These are phyloP conservation scores for Lordiphosa mommai DNA, from an alignment of 1,140 invertebrate genomes.

Conservation along the genomic window DNA sequence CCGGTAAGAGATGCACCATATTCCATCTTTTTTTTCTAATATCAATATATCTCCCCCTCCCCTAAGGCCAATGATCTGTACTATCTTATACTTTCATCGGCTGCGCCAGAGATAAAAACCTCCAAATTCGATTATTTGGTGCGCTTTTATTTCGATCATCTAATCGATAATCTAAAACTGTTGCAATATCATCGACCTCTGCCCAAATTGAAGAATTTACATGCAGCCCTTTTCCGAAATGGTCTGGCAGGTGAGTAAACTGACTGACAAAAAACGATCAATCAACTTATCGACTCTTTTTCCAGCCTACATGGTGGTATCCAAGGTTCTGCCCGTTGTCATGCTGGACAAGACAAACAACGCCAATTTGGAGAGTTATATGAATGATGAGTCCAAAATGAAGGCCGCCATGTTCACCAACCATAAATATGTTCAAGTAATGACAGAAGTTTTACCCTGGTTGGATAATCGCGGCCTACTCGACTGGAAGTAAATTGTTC, in stretches of 20 bases:
- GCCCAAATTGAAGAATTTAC: constrained; percentile 64
- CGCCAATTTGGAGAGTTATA: constrained; percentile 35
- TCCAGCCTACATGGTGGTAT: constrained; percentile 67
- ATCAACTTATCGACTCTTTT: neutral
- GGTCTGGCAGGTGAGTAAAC: constrained; percentile 56
- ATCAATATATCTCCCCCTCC: neutral
- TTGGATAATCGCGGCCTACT: constrained; percentile 73
- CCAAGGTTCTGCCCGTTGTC: constrained; percentile 68
- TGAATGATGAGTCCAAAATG: constrained; percentile 62
- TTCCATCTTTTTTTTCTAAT: neutral
- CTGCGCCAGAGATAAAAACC: constrained; percentile 54
- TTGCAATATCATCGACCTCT: constrained; percentile 70
- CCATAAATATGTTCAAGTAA: constrained; percentile 64
- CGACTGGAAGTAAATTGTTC: constrained; percentile 61
- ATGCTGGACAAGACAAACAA: constrained; percentile 63
- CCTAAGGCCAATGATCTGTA: constrained; percentile 63
- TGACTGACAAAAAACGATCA: neutral
- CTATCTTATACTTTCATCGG: constrained; percentile 71
- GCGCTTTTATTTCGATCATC: constrained; percentile 65
- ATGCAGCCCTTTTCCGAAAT: constrained; percentile 55
- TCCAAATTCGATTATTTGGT: constrained; percentile 67
- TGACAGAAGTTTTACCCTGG: constrained; percentile 69
- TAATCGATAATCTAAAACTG: constrained; percentile 63
- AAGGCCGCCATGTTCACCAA: constrained; percentile 69
- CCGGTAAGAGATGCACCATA: constrained; percentile 20